Evolutionary conservation across 2,797 vertebrate species (phyloP), one percentile per base, ranked within the genome.

Genomic region (Coendou prehensilis): DNA sequence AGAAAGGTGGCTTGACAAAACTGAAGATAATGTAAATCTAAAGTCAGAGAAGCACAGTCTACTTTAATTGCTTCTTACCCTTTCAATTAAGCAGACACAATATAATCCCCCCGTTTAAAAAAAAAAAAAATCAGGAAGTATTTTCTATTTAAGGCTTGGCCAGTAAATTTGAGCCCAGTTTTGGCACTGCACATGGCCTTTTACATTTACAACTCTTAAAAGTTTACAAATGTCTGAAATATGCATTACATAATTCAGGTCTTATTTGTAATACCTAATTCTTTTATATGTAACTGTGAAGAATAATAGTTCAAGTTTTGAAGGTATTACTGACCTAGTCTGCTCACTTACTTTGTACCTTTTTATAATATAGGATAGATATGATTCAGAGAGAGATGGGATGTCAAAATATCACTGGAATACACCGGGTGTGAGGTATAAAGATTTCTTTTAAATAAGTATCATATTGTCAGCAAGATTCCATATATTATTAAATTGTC

Each of bases 1-100:
- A 91, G 26, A 85, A 94, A 4, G 71, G 85, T 76, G 37, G 33
- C 67, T 47, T 97, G 84, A 96, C 50, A 86, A 97, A 95, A 94
- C 45, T 57, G 41, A 97, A 86, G 37, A 47, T 45, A 84, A 87
- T 17, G 64, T n/a, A 91, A 89, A 90, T 50, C 47, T 91, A 54
- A 84, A 89, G 37, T 63, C 28, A 91, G 78, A 93, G 78, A 96
- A 92, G 89, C 33, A 67, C 41, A 94, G 52, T 91, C 73, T 83
- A 87, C 8, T 41, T 83, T 92, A 91, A 56, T 23, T 76, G 88
- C 20, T 80, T 67, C 75, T 92, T 75, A 84, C 28, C n/a, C 94
- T 96, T 93, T 94, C 52, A 89, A 88, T 69, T 90, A 85, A 87
- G 56, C 63, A 97, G 81, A 52, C 30, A 94, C 9, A 93, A 13